Evolutionary conservation across 2,113 vertebrate species (phyloP).

Genomic region (Cnemophilus loriae): DNA sequence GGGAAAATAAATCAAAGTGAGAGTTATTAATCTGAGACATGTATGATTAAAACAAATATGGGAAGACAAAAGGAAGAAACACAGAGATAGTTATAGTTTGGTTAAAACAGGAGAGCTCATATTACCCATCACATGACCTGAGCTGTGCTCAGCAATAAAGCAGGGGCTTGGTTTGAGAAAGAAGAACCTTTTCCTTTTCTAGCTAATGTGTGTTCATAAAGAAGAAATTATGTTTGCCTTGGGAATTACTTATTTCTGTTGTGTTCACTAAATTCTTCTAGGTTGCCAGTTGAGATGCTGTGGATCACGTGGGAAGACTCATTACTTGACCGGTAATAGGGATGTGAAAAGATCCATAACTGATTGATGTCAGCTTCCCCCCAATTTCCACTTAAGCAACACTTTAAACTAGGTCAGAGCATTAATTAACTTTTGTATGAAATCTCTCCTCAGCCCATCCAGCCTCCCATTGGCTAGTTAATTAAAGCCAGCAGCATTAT

Average conservation of each 20-base stretch:
- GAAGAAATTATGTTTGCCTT: background rate
- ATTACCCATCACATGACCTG: background rate
- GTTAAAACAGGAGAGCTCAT: background rate
- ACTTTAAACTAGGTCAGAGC: background rate
- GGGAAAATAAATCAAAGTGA: background rate
- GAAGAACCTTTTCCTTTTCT: background rate
- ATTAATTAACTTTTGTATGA: slow-evolving; percentile 37
- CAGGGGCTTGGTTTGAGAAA: background rate
- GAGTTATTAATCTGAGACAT: background rate
- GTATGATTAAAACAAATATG: background rate
- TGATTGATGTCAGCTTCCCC: background rate
- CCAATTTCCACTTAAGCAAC: slow-evolving; percentile 5
- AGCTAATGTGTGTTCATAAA: background rate
- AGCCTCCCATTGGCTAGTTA: slow-evolving; percentile 11
- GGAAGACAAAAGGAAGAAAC: background rate
- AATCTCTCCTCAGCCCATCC: background rate
- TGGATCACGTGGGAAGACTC: background rate
- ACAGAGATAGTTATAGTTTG: background rate
- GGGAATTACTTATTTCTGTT: background rate
- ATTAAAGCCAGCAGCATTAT: slow-evolving; percentile 37
- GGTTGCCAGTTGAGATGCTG: background rate
- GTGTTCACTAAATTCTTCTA: background rate
- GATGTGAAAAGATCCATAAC: background rate
- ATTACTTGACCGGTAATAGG: background rate
- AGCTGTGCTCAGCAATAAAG: background rate